phyloP scores from a whole-genome alignment of 2,113 vertebrate genomes.

The Vulpes vulpes region DNA sequence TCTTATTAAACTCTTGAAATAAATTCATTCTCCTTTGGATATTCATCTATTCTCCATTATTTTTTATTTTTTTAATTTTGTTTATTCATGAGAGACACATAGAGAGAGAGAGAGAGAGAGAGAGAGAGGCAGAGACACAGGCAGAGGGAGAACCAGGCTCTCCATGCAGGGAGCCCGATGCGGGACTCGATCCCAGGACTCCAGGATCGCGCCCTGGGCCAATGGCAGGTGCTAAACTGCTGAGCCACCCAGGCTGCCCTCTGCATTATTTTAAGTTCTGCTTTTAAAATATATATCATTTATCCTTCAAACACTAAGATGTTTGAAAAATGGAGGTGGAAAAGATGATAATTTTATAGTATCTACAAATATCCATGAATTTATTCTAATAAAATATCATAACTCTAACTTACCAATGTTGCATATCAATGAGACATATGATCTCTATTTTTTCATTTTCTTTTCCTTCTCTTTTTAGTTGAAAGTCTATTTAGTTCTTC shows the following conservation, averaged over 20 bases:
- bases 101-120: too few species aligned
- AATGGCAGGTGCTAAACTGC: too few species aligned
- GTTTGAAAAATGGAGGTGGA: not conserved
- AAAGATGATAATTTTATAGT: conserved; percentile 10
- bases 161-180: too few species aligned
- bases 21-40: conserved; percentile 12
- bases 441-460: not conserved
- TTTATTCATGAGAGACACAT: too few species aligned
- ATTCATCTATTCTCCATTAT: not conserved
- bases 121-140: too few species aligned
- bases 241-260: too few species aligned
- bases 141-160: too few species aligned
- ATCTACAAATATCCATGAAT: not conserved
- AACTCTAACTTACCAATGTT: not conserved
- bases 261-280: not conserved
- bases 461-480: not conserved
- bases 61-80: not conserved
- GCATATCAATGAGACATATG: not conserved
- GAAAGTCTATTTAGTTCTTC: not conserved
- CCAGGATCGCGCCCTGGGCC: too few species aligned
- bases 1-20: conserved; percentile 24
- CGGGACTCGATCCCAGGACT: too few species aligned
- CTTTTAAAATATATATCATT: not conserved
- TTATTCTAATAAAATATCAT: not conserved
- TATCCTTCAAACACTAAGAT: not conserved